Conservation (phyloP, 2,797 vertebrate genomes). For the Sebastes melanostomus region DNA sequence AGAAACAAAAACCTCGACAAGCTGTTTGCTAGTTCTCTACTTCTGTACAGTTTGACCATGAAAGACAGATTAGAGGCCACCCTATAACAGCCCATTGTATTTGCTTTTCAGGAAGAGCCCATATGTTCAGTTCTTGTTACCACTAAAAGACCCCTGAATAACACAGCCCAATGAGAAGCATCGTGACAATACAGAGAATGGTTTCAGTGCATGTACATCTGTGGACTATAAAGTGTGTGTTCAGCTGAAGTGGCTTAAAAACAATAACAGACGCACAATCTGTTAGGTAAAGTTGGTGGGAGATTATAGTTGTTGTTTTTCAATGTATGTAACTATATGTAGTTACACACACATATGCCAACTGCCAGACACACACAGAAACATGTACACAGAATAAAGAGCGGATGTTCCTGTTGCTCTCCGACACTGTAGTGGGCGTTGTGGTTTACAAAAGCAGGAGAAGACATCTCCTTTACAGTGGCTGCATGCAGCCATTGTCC, state of each 20-base stretch:
- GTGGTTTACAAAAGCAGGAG: background rate
- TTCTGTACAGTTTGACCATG: conserved; percentile 19
- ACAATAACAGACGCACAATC: conserved; percentile 48
- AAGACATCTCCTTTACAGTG: background rate
- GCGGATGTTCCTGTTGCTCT: background rate
- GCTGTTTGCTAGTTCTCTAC: background rate
- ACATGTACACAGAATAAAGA: background rate
- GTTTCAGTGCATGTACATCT: conserved; percentile 15
- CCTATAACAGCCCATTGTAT: conserved; percentile 31
- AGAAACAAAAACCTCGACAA: conserved; percentile 22
- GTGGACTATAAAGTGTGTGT: background rate
- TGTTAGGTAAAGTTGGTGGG: conserved; percentile 2
- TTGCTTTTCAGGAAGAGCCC: conserved; percentile 19
- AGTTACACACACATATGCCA: background rate
- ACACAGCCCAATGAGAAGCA: conserved; percentile 17
- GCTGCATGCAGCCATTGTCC: background rate
- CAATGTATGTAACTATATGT: background rate
- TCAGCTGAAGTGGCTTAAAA: conserved; percentile 12
- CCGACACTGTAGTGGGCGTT: background rate
- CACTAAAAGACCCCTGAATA: background rate
- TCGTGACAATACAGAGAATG: conserved; percentile 2
- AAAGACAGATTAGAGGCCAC: conserved; percentile 37
- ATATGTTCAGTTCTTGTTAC: conserved; percentile 38
- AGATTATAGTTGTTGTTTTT: conserved; percentile 14
- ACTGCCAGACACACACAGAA: background rate